Conservation (phyloP, 1,140 invertebrate genomes). For the Drosophila malerkotliana region DNA sequence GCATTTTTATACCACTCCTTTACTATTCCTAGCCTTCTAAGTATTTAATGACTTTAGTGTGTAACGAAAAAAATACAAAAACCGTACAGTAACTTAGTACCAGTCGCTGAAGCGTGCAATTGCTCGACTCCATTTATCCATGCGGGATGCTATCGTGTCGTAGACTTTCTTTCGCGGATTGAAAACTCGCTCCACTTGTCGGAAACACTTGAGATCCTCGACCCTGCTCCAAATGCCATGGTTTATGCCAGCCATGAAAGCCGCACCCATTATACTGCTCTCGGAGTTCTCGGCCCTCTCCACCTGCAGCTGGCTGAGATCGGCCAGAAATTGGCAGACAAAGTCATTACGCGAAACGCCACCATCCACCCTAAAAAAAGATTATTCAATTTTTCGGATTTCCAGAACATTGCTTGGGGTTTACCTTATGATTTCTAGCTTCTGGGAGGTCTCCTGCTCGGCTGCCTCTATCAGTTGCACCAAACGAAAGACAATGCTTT, state of each 20-base stretch:
- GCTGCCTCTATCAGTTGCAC: slow-evolving; percentile 90
- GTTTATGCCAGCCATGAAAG: slow-evolving; percentile 92
- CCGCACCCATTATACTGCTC: slow-evolving; percentile 91
- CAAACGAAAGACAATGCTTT: slow-evolving; percentile 94
- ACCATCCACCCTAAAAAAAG: slow-evolving; percentile 92
- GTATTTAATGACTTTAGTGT: slow-evolving; percentile 48
- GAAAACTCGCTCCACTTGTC: slow-evolving; percentile 87
- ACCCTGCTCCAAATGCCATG: slow-evolving; percentile 91
- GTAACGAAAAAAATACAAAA: slow-evolving; percentile 30
- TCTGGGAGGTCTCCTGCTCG: slow-evolving; percentile 87
- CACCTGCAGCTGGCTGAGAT: slow-evolving; percentile 90
- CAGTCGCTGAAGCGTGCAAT: slow-evolving; percentile 88
- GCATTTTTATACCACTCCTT: slow-evolving; percentile 20
- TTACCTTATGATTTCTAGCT: slow-evolving; percentile 87
- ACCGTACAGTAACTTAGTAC: slow-evolving; percentile 84
- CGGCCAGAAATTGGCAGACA: slow-evolving; percentile 93
- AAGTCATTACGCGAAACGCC: slow-evolving; percentile 97
- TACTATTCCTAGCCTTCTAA: slow-evolving; percentile 29
- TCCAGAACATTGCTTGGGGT: not conserved
- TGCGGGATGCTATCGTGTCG: slow-evolving; percentile 83
- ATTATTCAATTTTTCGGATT: not conserved
- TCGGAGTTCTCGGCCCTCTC: slow-evolving; percentile 89
- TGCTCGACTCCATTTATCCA: slow-evolving; percentile 88
- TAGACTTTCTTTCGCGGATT: slow-evolving; percentile 85
- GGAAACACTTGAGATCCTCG: slow-evolving; percentile 87